These are phyloP conservation scores for Pseudomyrmex gracilis DNA, from an alignment of 1,140 invertebrate genomes.

Conservation along the genomic window DNA sequence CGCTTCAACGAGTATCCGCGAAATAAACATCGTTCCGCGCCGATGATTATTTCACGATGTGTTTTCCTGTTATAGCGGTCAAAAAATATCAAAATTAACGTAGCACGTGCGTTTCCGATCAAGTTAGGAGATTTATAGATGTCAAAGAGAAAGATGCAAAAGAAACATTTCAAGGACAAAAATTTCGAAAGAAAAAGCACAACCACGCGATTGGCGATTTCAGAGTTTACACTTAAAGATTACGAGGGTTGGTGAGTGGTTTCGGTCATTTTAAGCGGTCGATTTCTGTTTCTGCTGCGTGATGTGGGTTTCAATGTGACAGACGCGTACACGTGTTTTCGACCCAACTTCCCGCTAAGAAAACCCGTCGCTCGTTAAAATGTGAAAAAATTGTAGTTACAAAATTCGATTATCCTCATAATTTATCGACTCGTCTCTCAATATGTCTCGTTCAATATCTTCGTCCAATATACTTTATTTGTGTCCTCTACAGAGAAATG, in stretches of 20 bases:
- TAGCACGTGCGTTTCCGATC: not conserved
- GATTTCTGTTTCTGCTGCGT: slow-evolving; percentile 8
- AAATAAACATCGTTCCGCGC: slow-evolving; percentile 63
- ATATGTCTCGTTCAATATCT: slow-evolving; percentile 32
- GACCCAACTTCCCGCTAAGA: not conserved
- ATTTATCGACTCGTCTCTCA: slow-evolving; percentile 37
- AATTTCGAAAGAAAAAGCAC: too few relatives aligned
- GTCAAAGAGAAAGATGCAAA: too few relatives aligned
- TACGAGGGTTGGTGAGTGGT: too few relatives aligned
- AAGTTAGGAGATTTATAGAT: slow-evolving; percentile 22
- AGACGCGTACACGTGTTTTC: not conserved
- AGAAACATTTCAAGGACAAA: too few relatives aligned
- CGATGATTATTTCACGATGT: slow-evolving; percentile 55
- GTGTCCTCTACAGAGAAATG: not conserved
- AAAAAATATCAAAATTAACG: slow-evolving; percentile 48
- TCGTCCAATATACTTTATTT: not conserved
- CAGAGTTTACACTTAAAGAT: too few relatives aligned
- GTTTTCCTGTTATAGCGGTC: slow-evolving; percentile 27
- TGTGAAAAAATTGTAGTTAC: not conserved
- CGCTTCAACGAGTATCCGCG: slow-evolving; percentile 57
- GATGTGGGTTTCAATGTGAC: slow-evolving; percentile 21
- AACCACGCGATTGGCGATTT: too few relatives aligned
- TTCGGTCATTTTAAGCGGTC: slow-evolving; percentile 15
- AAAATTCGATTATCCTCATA: slow-evolving; percentile 9
- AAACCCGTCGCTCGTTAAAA: not conserved